Evolutionary conservation across 2,888 invertebrate genomes (phyloP), one percentile per base, ranked within the genome.

Genomic region (Acleris laterana): DNA sequence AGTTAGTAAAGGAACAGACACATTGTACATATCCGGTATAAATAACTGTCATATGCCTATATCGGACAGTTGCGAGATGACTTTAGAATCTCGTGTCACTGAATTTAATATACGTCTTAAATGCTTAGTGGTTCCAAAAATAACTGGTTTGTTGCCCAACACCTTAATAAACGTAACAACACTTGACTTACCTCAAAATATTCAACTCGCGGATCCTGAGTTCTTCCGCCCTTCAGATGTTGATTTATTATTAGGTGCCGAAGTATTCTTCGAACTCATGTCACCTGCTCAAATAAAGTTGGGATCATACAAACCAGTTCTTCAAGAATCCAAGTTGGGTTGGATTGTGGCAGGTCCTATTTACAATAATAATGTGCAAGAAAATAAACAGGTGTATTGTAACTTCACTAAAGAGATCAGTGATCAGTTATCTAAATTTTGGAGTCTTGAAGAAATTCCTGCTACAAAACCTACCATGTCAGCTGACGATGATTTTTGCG

Each of bases 181-280:
- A 11, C 53, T 68, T 17, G 59, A 68, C 32, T 44, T 68, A 58
- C 68, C 68, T 48, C 6, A 56, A 6, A 28, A 60, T n/a, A 49
- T 73, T 28, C 17, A 49, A 9, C 55, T 73, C 5, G 71, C 71
- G n/a, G 71, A 73, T 55, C 70, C 71, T 7, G 38, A 38, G 5
- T 73, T 73, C 28, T 62, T 59, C 50, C 13, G 25, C 17, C 68
- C 72, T 13, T 64, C 68, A 16, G 56, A 67, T 1, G 66, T 73
- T 50, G 68, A 72, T 44, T 22, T 70, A 9, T 52, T 71, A 25
- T 22, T 73, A 16, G 72, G 71, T 13, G 70, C 72, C 19, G 71
- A 73, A 13, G 52, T 65, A 7, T 73, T 69, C 53, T 73, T 65
- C 58, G 69, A 69, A 4, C 13, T 73, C 1, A n/a, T 73, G 9